Percentiles rank a stretch among this genome's conserved stretches.
Conservation (phyloP, 2,797 vertebrate genomes). For the Chaetodon trifasciatus region DNA sequence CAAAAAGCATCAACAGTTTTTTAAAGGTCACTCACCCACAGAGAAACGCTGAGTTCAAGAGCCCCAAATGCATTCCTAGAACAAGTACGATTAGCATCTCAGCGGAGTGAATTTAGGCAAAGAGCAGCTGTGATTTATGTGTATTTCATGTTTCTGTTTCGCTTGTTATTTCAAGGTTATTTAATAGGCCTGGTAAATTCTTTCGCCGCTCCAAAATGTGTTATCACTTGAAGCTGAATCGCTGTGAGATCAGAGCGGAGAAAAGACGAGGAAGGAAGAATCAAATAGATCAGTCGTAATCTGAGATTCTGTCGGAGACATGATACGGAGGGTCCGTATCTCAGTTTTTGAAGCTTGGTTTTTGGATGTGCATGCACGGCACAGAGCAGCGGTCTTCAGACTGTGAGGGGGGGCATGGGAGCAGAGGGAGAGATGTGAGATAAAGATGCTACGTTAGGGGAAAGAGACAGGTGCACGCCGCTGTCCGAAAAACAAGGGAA, state of each 20-base stretch:
- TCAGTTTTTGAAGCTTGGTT: neutral
- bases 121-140: constrained; percentile 14
- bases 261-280: neutral
- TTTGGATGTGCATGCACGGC: neutral
- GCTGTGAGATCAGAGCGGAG: constrained; percentile 8
- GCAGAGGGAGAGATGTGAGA: neutral
- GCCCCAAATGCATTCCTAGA: neutral
- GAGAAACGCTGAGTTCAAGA: constrained; percentile 21
- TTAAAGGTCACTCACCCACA: constrained; percentile 44
- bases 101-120: constrained; percentile 12
- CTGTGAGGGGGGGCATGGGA: neutral
- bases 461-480: neutral
- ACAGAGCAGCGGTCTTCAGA: neutral
- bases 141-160: neutral
- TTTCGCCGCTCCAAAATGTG: constrained; percentile 1
- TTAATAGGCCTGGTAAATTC: neutral
- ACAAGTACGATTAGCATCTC: constrained; percentile 42
- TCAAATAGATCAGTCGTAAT: constrained; percentile 5
- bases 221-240: neutral
- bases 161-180: constrained; percentile 19
- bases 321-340: neutral
- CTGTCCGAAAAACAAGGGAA: no score
- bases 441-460: no score
- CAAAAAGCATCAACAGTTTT: constrained; percentile 20
- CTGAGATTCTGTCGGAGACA: constrained; percentile 5